Evolutionary conservation across 2,797 vertebrate species (phyloP).

Genomic region (Graptemys geographica): DNA sequence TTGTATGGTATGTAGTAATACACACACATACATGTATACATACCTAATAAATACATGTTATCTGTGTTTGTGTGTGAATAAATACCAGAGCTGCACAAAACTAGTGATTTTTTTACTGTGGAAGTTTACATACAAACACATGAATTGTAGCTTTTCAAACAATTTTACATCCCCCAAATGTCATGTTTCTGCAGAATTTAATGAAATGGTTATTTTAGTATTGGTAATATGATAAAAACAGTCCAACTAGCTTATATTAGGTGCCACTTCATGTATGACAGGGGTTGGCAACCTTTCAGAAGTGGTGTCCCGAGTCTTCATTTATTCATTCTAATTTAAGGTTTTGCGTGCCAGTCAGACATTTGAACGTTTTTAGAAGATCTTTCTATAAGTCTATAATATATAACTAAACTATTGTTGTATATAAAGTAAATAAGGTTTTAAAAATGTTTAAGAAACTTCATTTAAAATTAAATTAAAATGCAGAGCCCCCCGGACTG

Average conservation of each 20-base stretch:
- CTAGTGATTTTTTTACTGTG: not conserved
- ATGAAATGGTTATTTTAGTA: not conserved
- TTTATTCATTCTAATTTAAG: too few relatives aligned
- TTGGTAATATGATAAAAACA: not conserved
- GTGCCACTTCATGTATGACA: not conserved
- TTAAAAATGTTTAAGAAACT: too few relatives aligned
- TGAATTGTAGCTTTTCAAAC: not conserved
- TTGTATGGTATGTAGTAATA: not conserved
- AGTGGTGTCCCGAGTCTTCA: too few relatives aligned
- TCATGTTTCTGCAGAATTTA: not conserved
- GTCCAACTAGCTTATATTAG: slow-evolving; percentile 31
- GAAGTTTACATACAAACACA: not conserved
- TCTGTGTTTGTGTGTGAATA: not conserved
- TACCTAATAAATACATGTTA: accelerated
- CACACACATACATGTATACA: accelerated
- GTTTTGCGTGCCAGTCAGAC: too few relatives aligned
- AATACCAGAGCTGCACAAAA: not conserved
- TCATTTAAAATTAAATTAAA: too few relatives aligned
- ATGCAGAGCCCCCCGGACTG: too few relatives aligned
- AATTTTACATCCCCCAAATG: not conserved
- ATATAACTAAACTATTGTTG: too few relatives aligned
- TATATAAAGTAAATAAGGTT: too few relatives aligned
- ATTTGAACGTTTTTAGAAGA: too few relatives aligned
- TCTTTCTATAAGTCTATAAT: too few relatives aligned
- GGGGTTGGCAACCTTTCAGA: too few relatives aligned